phyloP scores from a whole-genome alignment of 2,888 invertebrate species.

The Apamea monoglypha region DNA sequence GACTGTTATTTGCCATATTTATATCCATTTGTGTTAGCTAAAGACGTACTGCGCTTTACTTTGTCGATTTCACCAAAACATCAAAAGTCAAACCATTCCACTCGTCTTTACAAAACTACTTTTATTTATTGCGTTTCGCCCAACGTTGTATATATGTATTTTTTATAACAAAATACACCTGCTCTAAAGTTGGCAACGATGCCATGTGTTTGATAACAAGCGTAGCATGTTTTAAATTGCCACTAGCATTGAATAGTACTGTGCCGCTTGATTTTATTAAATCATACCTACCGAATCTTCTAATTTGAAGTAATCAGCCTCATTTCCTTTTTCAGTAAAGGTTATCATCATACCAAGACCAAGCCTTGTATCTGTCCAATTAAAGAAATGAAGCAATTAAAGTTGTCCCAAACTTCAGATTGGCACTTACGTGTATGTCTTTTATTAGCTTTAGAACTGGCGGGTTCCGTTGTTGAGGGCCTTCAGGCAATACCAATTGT shows the following conservation, averaged over 20 bases:
- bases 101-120: background rate
- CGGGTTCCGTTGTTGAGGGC: background rate
- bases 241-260: background rate
- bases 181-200: slow-evolving; percentile 19
- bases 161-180: slow-evolving; percentile 13
- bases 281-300: background rate
- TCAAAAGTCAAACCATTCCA: background rate
- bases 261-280: background rate
- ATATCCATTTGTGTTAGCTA: background rate
- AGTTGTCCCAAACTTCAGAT: slow-evolving; percentile 1
- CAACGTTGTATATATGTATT: background rate
- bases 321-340: background rate
- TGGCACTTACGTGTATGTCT: slow-evolving; percentile 17
- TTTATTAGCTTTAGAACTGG: slow-evolving; percentile 25
- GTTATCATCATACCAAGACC: slow-evolving; percentile 1
- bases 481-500: slow-evolving; percentile 12
- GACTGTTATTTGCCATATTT: background rate
- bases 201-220: slow-evolving; percentile 31
- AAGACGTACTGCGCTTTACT: background rate
- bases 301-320: background rate
- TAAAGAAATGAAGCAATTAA: slow-evolving; percentile 14
- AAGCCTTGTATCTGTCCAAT: background rate
- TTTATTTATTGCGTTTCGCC: background rate
- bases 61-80: background rate
- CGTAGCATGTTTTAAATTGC: slow-evolving; percentile 17